Evolutionary conservation across 2,797 vertebrate genomes (phyloP).

Genomic region (Rhincodon typus): DNA sequence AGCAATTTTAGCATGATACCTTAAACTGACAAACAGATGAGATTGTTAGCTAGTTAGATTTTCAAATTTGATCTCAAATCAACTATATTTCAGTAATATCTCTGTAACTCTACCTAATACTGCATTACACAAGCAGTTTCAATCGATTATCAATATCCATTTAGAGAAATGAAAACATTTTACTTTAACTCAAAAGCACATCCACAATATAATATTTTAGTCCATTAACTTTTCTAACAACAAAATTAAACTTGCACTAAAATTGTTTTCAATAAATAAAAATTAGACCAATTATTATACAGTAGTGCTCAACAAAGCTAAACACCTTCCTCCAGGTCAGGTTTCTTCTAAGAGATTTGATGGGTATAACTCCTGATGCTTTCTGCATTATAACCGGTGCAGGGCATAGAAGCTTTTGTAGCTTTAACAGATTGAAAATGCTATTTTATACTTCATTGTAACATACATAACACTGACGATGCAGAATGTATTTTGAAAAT

Average conservation of each 20-base stretch:
- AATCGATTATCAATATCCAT: neutral
- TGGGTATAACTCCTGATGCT: neutral
- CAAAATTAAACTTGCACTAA: constrained; percentile 1
- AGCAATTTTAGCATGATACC: neutral
- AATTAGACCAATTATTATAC: neutral
- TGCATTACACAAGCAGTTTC: neutral
- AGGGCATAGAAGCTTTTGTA: neutral
- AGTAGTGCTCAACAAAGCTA: no score
- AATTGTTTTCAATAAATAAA: neutral
- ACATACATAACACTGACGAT: neutral
- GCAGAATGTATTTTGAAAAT: neutral
- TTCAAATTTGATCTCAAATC: neutral
- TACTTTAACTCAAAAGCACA: neutral
- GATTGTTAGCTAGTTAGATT: neutral
- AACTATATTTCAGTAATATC: neutral
- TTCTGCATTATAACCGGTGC: neutral
- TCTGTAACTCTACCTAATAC: neutral
- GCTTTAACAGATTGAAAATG: neutral
- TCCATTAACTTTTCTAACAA: neutral
- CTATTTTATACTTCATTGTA: neutral
- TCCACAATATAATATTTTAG: neutral
- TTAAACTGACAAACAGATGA: neutral
- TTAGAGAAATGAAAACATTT: neutral
- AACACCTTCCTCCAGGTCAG: neutral
- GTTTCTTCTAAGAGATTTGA: neutral